Evolutionary conservation across 2,113 vertebrate genomes (phyloP), one percentile per base, ranked within the genome.

Genomic region (Protomyctophum bolini): DNA sequence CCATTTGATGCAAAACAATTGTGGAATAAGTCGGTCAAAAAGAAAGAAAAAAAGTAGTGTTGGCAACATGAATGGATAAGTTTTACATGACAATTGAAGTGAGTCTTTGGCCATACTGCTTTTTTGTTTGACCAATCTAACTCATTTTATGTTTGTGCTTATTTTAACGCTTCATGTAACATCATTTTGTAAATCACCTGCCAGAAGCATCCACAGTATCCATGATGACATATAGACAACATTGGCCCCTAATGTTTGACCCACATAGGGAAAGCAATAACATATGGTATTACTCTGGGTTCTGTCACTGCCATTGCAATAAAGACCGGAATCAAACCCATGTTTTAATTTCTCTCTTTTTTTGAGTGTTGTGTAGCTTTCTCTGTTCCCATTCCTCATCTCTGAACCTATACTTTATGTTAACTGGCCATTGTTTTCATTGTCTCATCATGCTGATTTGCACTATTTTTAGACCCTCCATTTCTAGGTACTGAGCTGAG

Each of bases 261-360:
- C 12, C n/a, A 7, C 52, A 29, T 54, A 55, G 45, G 60, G 60
- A 76, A 72, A 66, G 45, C 68, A 75, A 78, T 75, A 80, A 63
- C 56, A 41, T 70, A 29, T 66, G 46, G 65, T 73, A 78, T 79
- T 78, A 68, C 48, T 14, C 57, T 41, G 3, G 73, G 8, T 21
- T 75, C 33, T 84, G 67, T 81, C 84, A 61, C 50, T 83, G 64
- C 72, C 81, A 63, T 79, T 75, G 71, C 66, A 91, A 91, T 91
- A 92, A 92, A 91, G 70, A 85, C 70, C 86, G 77, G 67, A 84
- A 88, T 85, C 72, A 68, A 85, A 87, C 70, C 73, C 67, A 77
- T 79, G 75, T 67, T 81, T 86, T 81, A 66, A 81, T 87, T 83
- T 63, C 66, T 82, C 52, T 21, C 21, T 54, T 73, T 79, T 70